These are phyloP conservation scores for Bombycilla garrulus DNA, from an alignment of 2,113 vertebrate species.

Conservation along the genomic window DNA sequence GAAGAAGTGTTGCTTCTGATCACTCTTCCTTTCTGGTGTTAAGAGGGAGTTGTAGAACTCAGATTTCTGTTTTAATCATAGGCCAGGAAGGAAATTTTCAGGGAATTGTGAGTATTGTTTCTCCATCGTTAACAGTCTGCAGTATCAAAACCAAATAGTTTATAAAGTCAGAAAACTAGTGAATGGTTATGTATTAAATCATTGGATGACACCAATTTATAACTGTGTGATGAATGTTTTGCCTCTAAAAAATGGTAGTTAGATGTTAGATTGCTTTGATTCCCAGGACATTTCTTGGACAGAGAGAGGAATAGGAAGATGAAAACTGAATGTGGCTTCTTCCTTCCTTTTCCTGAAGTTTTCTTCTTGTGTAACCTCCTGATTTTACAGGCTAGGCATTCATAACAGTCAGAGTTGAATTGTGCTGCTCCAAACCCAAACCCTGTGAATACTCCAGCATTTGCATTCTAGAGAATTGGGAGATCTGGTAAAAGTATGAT, in stretches of 20 bases:
- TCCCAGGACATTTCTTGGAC: not conserved
- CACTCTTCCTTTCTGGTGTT: rapidly evolving
- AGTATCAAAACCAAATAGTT: not conserved
- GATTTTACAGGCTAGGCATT: not conserved
- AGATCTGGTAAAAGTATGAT: not conserved
- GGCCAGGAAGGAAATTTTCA: not conserved
- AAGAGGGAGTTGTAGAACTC: not conserved
- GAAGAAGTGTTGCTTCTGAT: not conserved
- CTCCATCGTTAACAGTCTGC: rapidly evolving
- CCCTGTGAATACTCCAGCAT: not conserved
- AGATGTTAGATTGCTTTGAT: not conserved
- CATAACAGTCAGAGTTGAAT: not conserved
- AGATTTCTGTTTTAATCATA: not conserved
- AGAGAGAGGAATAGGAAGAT: not conserved
- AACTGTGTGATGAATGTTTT: not conserved
- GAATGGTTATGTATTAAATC: not conserved
- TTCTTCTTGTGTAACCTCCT: not conserved
- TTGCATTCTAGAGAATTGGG: not conserved
- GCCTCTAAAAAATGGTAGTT: not conserved
- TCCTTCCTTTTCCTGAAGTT: not conserved
- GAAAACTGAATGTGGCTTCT: not conserved
- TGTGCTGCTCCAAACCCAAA: too few relatives aligned
- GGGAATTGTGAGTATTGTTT: not conserved
- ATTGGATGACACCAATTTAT: not conserved
- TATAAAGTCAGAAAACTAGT: not conserved